phyloP scores from a whole-genome alignment of 2,797 vertebrate species.

The Typhlichthys eigenmanni region DNA sequence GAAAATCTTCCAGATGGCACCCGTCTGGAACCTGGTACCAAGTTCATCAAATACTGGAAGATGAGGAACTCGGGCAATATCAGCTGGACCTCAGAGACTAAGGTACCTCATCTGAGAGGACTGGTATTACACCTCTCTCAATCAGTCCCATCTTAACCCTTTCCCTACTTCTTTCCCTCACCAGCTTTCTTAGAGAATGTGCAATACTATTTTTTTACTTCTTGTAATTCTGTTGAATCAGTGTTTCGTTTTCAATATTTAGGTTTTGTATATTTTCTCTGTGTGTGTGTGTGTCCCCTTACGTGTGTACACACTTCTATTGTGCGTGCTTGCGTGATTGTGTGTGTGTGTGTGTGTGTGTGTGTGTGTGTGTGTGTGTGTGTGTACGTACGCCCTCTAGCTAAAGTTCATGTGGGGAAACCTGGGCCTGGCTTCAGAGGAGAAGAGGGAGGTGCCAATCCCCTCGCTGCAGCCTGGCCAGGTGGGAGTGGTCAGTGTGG shows the following conservation, averaged over 20 bases:
- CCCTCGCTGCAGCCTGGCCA: slow-evolving; percentile 90
- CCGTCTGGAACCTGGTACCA: slow-evolving; percentile 89
- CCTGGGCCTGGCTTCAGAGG: slow-evolving; percentile 86
- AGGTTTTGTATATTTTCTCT: slow-evolving; percentile 21
- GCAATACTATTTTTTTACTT: slow-evolving; percentile 39
- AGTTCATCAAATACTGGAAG: slow-evolving; percentile 98
- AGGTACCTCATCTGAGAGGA: slow-evolving; percentile 82
- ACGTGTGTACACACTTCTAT: slow-evolving; percentile 65
- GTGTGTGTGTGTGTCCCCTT: slow-evolving; percentile 58
- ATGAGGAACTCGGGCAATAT: slow-evolving; percentile 96
- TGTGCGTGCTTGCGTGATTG: slow-evolving; percentile 10
- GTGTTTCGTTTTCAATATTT: background rate
- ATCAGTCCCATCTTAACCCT: slow-evolving; percentile 52
- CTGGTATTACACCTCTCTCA: slow-evolving; percentile 43
- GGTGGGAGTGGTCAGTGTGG: slow-evolving; percentile 91
- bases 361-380: slow-evolving; percentile 45
- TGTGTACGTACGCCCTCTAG: slow-evolving; percentile 77
- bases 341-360: slow-evolving; percentile 22
- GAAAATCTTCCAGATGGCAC: slow-evolving; percentile 98
- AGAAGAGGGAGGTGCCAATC: slow-evolving; percentile 86
- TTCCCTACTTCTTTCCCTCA: slow-evolving; percentile 38
- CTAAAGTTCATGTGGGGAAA: slow-evolving; percentile 99
- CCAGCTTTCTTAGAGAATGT: slow-evolving; percentile 1
- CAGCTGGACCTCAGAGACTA: slow-evolving; percentile 94
- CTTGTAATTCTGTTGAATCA: background rate